Percentiles rank a stretch among this genome's conserved stretches.
phyloP scores from a whole-genome alignment of 2,797 vertebrate species.

The Pyrocephalus nanus region DNA sequence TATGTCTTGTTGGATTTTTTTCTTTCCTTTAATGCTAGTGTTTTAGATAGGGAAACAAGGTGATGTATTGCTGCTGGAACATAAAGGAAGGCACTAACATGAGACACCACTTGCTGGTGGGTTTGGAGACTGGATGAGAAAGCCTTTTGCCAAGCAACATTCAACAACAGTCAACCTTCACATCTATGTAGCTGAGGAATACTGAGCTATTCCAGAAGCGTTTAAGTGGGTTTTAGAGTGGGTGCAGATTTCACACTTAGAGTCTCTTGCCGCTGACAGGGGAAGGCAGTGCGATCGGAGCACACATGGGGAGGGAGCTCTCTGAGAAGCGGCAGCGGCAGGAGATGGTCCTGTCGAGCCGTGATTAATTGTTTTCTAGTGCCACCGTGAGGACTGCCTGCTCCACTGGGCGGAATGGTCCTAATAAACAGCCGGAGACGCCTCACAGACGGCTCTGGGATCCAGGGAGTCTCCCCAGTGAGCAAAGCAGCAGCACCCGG shows the following conservation, averaged over 20 bases:
- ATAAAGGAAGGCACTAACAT: not conserved
- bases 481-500: not conserved
- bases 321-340: not conserved
- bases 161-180: not conserved
- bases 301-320: rapidly evolving
- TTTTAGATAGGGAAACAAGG: not conserved
- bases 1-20: rapidly evolving
- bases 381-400: constrained; percentile 8
- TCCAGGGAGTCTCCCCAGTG: too few species aligned
- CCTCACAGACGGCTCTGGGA: too few species aligned
- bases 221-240: not conserved
- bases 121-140: not conserved
- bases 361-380: constrained; percentile 21
- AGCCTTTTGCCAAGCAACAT: not conserved
- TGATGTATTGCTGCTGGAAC: not conserved
- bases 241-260: rapidly evolving
- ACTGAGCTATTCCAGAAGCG: rapidly evolving
- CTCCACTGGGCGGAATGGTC: too few species aligned
- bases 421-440: not conserved
- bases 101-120: not conserved
- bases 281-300: rapidly evolving
- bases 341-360: not conserved
- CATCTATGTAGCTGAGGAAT: not conserved
- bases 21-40: not conserved
- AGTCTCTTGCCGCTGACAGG: not conserved